phyloP scores from a whole-genome alignment of 2,113 vertebrate genomes.

The Hippoglossus stenolepis region DNA sequence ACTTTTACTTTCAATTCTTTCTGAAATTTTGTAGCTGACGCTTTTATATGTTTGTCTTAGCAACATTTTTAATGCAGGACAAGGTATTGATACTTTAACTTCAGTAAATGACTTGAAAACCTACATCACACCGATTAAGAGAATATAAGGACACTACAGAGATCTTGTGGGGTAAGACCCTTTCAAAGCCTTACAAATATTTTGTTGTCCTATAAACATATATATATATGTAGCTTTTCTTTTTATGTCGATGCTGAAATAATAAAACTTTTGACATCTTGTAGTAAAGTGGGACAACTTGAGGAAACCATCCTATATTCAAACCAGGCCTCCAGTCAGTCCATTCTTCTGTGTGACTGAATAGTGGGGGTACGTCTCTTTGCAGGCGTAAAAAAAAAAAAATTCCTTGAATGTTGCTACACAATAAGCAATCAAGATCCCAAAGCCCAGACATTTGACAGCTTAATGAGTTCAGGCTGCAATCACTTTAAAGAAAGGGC shows the following conservation, averaged over 20 bases:
- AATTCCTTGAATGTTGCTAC: conserved; percentile 76
- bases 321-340: conserved; percentile 7
- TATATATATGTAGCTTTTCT: too few relatives aligned
- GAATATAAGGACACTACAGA: neutral
- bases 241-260: neutral
- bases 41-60: too few relatives aligned
- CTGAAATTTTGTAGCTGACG: too few relatives aligned
- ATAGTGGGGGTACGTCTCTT: conserved; percentile 48
- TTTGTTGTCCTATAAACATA: too few relatives aligned
- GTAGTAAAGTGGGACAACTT: conserved; percentile 15
- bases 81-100: too few relatives aligned
- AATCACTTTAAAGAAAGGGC: conserved; percentile 74
- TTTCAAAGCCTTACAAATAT: neutral
- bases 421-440: conserved; percentile 79
- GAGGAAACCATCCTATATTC: neutral
- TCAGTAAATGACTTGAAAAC: too few relatives aligned
- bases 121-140: too few relatives aligned
- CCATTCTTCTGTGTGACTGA: conserved; percentile 25
- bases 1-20: too few relatives aligned
- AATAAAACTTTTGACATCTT: neutral
- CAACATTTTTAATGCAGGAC: too few relatives aligned
- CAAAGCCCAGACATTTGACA: conserved; percentile 73
- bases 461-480: conserved; percentile 78
- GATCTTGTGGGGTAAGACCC: neutral
- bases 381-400: conserved; percentile 43